A percentile compares a stretch with the other conserved stretches of the same genome.
Conservation (phyloP, 2,797 vertebrate species). For the Siniperca obscura region DNA sequence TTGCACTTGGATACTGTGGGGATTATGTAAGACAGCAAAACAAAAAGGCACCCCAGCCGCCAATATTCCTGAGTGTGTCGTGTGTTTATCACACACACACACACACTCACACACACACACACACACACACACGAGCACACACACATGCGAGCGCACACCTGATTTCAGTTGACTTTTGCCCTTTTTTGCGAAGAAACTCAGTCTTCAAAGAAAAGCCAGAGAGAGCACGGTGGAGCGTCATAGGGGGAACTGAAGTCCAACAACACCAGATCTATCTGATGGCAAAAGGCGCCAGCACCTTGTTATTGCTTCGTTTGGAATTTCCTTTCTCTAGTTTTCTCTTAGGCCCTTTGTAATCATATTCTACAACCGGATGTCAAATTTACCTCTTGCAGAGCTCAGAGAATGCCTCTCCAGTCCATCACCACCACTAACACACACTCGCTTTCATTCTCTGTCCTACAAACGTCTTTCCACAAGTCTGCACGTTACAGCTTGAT, state of each 20-base stretch:
- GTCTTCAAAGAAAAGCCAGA: slow-evolving; percentile 68
- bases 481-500: slow-evolving; percentile 42
- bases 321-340: slow-evolving; percentile 69
- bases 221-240: slow-evolving; percentile 55
- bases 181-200: slow-evolving; percentile 54
- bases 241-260: slow-evolving; percentile 54
- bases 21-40: slow-evolving; percentile 73
- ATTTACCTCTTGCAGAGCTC: slow-evolving; percentile 68
- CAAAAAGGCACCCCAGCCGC: slow-evolving; percentile 56
- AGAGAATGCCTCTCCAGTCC: slow-evolving; percentile 49
- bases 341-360: slow-evolving; percentile 68
- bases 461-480: slow-evolving; percentile 39
- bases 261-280: slow-evolving; percentile 72
- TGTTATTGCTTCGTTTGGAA: slow-evolving; percentile 76
- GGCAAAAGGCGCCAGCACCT: slow-evolving; percentile 69
- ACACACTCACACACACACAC: too few species aligned
- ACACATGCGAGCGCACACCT: slow-evolving; percentile 60
- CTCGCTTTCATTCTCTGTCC: slow-evolving; percentile 38
- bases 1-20: slow-evolving; percentile 56
- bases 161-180: slow-evolving; percentile 79
- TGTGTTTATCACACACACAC: slow-evolving; percentile 50
- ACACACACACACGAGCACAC: not conserved
- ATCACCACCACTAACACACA: slow-evolving; percentile 35
- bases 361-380: slow-evolving; percentile 67
- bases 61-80: slow-evolving; percentile 41